These are phyloP conservation scores for Andrena hattorfiana DNA, from an alignment of 2,888 invertebrate genomes.

Conservation along the genomic window DNA sequence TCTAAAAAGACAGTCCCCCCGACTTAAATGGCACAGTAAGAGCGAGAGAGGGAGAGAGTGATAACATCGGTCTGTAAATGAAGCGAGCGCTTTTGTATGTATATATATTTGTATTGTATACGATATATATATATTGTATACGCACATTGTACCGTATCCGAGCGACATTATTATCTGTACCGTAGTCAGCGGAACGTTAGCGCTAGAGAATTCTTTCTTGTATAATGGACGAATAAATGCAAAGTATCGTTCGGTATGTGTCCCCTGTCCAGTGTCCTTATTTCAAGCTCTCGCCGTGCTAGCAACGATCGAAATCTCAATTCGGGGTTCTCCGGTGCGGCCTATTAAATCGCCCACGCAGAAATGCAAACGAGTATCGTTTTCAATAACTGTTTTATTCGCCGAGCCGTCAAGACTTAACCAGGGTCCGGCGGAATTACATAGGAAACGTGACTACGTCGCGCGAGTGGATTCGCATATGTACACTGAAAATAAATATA, in stretches of 20 bases:
- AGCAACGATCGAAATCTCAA: not conserved
- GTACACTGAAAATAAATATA: conserved; percentile 74
- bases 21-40: conserved; percentile 73
- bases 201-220: conserved; percentile 80
- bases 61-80: conserved; percentile 77
- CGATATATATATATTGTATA: conserved; percentile 79
- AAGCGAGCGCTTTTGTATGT: conserved; percentile 81
- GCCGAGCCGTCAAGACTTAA: conserved; percentile 39
- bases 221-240: conserved; percentile 82
- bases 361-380: conserved; percentile 10
- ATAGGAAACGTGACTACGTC: conserved; percentile 61
- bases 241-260: conserved; percentile 80
- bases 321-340: not conserved
- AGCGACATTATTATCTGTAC: conserved; percentile 77
- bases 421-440: conserved; percentile 50
- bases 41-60: conserved; percentile 20
- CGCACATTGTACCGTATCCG: conserved; percentile 81
- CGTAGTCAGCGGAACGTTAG: conserved; percentile 79
- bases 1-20: conserved; percentile 80
- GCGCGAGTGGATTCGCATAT: conserved; percentile 57
- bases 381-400: conserved; percentile 59
- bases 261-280: conserved; percentile 30
- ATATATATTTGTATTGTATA: conserved; percentile 52
- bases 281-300: not conserved
- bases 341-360: not conserved